These are phyloP conservation scores for Odontamblyopus rebecca DNA, from an alignment of 2,797 vertebrate species.

Conservation along the genomic window DNA sequence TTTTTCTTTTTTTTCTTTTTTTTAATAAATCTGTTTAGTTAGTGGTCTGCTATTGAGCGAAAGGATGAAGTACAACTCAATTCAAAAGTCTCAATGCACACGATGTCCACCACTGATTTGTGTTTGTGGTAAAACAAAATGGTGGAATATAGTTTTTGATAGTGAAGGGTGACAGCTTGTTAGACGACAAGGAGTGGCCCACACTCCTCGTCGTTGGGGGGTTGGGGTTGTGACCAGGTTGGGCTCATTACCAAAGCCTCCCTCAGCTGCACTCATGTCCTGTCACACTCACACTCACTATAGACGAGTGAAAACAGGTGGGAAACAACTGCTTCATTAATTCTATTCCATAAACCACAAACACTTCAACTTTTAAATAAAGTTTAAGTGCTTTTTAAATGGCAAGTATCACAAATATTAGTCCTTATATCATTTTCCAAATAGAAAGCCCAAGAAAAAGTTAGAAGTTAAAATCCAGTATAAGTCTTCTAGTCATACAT, in stretches of 20 bases:
- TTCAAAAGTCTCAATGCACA: too few species aligned
- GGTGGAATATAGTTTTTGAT: not conserved
- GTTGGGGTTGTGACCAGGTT: constrained; percentile 32
- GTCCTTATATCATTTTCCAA: not conserved
- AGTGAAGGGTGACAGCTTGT: constrained; percentile 30
- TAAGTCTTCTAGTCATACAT: too few species aligned
- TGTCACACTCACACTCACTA: constrained; percentile 28
- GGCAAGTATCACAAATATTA: not conserved
- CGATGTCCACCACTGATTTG: not conserved
- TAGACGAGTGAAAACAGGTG: constrained; percentile 34
- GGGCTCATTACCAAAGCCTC: constrained; percentile 31
- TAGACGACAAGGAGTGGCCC: constrained; percentile 27
- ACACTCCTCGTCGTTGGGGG: not conserved
- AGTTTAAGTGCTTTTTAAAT: not conserved
- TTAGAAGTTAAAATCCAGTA: too few species aligned
- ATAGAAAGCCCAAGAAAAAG: not conserved
- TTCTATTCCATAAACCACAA: not conserved
- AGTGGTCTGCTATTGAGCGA: too few species aligned
- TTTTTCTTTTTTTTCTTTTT: too few species aligned
- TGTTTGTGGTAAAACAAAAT: not conserved
- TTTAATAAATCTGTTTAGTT: too few species aligned
- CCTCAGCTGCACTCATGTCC: constrained; percentile 19
- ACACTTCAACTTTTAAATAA: not conserved
- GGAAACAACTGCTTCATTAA: constrained; percentile 37
- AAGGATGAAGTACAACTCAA: too few species aligned